Evolutionary conservation across 1,140 invertebrate species (phyloP).

Genomic region (Eueides isabella): DNA sequence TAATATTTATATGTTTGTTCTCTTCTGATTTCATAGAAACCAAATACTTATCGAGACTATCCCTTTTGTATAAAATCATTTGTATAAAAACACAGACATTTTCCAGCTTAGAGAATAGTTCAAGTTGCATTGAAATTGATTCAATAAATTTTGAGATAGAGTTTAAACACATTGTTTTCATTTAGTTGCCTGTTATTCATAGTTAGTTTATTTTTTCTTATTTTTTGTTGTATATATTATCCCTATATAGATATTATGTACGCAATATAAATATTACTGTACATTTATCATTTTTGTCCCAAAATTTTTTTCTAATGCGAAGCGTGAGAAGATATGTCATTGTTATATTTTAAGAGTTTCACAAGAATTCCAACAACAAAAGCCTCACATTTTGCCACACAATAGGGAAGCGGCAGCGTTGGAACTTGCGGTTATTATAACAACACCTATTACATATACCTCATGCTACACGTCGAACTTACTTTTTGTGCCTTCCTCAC

Average conservation of each 20-base stretch:
- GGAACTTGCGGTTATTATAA: background rate
- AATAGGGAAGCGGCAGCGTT: background rate
- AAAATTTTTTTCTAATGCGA: background rate
- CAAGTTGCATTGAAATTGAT: too few relatives aligned
- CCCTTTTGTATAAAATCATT: too few relatives aligned
- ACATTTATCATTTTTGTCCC: background rate
- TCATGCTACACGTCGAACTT: background rate
- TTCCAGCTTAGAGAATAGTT: too few relatives aligned
- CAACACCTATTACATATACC: background rate
- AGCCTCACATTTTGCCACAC: background rate
- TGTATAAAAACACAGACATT: too few relatives aligned
- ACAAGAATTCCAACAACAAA: conserved; percentile 3
- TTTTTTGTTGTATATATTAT: background rate
- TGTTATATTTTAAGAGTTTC: conserved; percentile 4
- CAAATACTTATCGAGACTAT: too few relatives aligned
- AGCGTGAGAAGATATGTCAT: conserved; percentile 4
- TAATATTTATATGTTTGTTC: too few relatives aligned
- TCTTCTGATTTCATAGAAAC: too few relatives aligned
- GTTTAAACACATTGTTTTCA: too few relatives aligned
- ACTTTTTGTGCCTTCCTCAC: too few relatives aligned
- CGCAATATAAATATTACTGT: background rate
- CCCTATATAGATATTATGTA: background rate
- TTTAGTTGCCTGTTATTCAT: too few relatives aligned
- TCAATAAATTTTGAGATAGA: too few relatives aligned
- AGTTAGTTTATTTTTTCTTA: too few relatives aligned